These are phyloP conservation scores for Harmothoe impar DNA, from an alignment of 2,888 invertebrate genomes.

Conservation along the genomic window DNA sequence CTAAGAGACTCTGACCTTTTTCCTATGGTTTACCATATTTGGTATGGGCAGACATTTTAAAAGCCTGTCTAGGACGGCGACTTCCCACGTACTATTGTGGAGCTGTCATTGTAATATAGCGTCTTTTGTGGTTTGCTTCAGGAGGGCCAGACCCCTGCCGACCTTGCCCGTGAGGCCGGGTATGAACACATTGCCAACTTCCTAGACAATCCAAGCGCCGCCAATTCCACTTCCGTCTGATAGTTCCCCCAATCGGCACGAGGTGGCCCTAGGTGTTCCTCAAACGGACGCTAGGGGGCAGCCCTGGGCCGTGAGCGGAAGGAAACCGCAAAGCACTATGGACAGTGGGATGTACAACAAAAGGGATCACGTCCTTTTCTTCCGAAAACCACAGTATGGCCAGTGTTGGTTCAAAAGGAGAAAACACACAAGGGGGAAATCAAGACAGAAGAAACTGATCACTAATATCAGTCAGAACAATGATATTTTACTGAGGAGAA, in stretches of 20 bases:
- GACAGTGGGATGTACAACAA: background rate
- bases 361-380: background rate
- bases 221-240: conserved; percentile 60
- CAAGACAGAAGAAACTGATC: no score
- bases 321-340: background rate
- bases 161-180: conserved; percentile 81
- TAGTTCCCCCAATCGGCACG: background rate
- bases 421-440: no score
- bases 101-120: background rate
- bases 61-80: background rate
- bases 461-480: no score
- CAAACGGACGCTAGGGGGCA: conserved; percentile 38
- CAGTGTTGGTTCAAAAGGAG: background rate
- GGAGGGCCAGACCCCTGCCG: conserved; percentile 81
- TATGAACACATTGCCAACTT: conserved; percentile 71
- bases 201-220: conserved; percentile 60
- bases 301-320: background rate
- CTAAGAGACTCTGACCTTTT: no score
- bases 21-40: no score
- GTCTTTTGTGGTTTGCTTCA: conserved; percentile 66
- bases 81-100: conserved; percentile 1
- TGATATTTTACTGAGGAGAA: no score
- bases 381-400: background rate
- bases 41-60: no score
- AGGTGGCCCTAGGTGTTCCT: background rate